Evolutionary conservation across 2,888 invertebrate genomes (phyloP), one percentile per base, ranked within the genome.

Genomic region (Drosophila melanosoma): DNA sequence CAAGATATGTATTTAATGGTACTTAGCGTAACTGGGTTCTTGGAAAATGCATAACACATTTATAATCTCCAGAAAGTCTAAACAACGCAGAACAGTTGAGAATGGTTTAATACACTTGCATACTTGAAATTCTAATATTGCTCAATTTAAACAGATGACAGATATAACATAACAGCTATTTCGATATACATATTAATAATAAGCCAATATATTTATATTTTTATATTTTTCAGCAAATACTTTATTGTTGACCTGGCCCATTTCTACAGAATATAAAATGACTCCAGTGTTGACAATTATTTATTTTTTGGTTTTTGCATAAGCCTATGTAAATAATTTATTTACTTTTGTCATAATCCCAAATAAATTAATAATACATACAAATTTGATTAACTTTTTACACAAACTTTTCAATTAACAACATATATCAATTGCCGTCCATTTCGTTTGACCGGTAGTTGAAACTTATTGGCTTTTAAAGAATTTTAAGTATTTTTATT

Each of bases 21-120:
- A 36, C 29, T 35, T 45, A 38, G 56, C 51, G 60, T 45, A 38
- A 72, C 51, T 63, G 36, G 36, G 51, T 54, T 65, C 23, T 52
- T 32, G 2, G 29, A 8, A 32, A 40, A 36, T 36, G 10, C 8
- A 38, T 23, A 23, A 42, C 10, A 59, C 49, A 12, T 8, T 29
- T 32, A 33, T 32, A 29, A 52, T 52, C 12, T 33, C 17, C 26
- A n/a, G 7, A 11, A 51, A 29, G 17, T 32, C 26, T 12, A 11
- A 32, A n/a, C n/a, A 29, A 32, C n/a, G 1, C 17, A 11, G n/a
- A 51, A 12, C 51, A 32, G 52, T 20, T 26, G 49, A 49, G 17
- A 2, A 10, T 17, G 26, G 17, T 15, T 45, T 23, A 20, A 23
- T 15, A 45, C 45, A 45, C 45, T 45, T 23, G 23, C 45, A 1